Evolutionary conservation across 2,888 invertebrate genomes (phyloP).

Genomic region (Oxyscelio sp.): DNA sequence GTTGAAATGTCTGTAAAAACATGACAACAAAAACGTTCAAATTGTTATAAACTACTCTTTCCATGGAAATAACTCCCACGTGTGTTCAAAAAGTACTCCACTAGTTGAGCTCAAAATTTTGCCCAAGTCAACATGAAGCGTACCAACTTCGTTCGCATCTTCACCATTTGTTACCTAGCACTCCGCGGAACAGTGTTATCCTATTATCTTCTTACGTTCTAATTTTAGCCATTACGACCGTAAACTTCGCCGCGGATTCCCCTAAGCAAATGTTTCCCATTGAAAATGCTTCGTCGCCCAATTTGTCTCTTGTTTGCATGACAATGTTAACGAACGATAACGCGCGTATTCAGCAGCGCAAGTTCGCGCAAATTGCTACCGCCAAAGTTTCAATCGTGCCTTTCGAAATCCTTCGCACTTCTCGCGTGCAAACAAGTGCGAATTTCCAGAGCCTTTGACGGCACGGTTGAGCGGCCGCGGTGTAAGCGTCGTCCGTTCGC

Average conservation of each 20-base stretch:
- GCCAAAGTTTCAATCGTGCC: constrained; percentile 7
- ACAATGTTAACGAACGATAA: constrained; percentile 60
- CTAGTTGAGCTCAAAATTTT: constrained; percentile 12
- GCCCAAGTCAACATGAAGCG: constrained; percentile 30
- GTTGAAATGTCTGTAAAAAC: no score
- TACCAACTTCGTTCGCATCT: constrained; percentile 35
- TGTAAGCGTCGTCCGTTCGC: constrained; percentile 10
- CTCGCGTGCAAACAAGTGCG: constrained; percentile 49
- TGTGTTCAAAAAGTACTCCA: no score
- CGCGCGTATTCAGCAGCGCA: constrained; percentile 53
- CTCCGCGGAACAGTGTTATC: constrained; percentile 32
- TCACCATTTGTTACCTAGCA: constrained; percentile 38
- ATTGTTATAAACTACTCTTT: no score
- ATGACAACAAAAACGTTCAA: no score
- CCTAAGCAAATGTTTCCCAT: constrained; percentile 52
- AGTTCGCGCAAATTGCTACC: constrained; percentile 28
- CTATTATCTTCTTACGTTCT: constrained; percentile 45
- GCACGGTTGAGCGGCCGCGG: constrained; percentile 6
- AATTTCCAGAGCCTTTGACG: constrained; percentile 42
- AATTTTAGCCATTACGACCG: constrained; percentile 35
- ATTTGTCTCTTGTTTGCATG: constrained; percentile 58
- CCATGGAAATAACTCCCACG: neutral
- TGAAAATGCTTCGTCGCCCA: constrained; percentile 54
- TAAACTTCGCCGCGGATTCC: constrained; percentile 41
- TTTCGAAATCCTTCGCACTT: constrained; percentile 31